A percentile compares a stretch with the other conserved stretches of the same genome.
phyloP scores from a whole-genome alignment of 2,113 vertebrate genomes.

The Eulemur macaco region DNA sequence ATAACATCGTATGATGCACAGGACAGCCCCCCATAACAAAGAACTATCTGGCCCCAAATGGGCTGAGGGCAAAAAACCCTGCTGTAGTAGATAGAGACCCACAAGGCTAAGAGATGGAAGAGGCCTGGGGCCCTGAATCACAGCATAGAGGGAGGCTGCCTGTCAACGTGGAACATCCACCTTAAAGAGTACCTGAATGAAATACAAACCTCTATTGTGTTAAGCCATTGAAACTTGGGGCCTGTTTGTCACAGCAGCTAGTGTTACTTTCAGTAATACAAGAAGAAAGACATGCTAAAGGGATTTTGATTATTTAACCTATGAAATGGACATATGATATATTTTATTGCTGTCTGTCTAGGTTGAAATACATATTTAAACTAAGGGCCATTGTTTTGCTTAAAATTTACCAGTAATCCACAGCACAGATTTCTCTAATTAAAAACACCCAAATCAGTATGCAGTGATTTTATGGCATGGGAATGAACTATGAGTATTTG shows the following conservation, averaged over 20 bases:
- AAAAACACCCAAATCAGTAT: constrained; percentile 39
- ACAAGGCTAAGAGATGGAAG: background rate
- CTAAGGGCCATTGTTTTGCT: background rate
- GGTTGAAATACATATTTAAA: background rate
- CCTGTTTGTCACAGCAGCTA: background rate
- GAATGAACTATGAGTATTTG: background rate
- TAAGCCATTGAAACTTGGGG: background rate
- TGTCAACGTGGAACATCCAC: too few species aligned
- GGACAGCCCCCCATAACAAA: background rate
- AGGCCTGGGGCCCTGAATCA: background rate
- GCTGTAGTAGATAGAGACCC: background rate
- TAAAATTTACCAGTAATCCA: constrained; percentile 40
- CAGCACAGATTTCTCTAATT: constrained; percentile 42
- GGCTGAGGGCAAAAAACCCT: background rate
- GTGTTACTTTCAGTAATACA: background rate
- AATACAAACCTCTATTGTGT: background rate
- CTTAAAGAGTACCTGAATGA: background rate
- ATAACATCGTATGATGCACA: background rate
- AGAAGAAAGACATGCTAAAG: background rate
- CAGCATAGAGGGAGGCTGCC: background rate
- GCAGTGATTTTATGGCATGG: background rate
- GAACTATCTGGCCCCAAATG: background rate
- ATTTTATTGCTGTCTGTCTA: background rate
- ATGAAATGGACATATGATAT: background rate
- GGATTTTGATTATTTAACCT: background rate